Base-by-base conservation (phyloP, 2,797 vertebrate species). In the Falco biarmicus region DNA sequence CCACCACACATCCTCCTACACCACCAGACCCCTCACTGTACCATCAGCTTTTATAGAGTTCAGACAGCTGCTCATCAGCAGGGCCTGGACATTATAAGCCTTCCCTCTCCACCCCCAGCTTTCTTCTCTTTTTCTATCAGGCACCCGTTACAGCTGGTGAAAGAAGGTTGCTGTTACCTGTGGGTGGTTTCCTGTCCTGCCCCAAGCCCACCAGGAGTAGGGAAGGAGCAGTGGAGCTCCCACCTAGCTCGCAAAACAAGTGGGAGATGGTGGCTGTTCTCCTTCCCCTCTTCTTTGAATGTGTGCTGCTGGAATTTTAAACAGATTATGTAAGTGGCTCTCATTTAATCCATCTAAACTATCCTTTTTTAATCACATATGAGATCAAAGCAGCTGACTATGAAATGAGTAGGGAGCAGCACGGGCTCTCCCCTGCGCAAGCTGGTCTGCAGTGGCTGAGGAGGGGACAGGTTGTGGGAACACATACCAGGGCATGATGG, bases 261-360 rank as follows among this genome's bases (percentile, higher is more conserved):
- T 21, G 5, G 74, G 84, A 86, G 48, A 5, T 29, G 5, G 53
- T 89, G 92, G 37, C 66, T 79, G 74, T 22, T 91, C 84, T 81
- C 31, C 56, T 32, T 26, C 66, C 69, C 45, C 83, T 61, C 81
- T 53, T 25, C 88, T 45, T 87, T 39, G 77, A 90, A 9, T 59
- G 13, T 26, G 74, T 74, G 86, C 71, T 80, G 11, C 76, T 65
- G 88, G 96, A 96, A 97, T 97, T 96, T 96, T 91, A 95, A 97
- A 88, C 75, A 92, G 94, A 94, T 97, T 97, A 96, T 96, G 75
- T 96, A 97, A 97, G 95, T 74, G 91, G 80, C 73, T 95, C 87
- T 93, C 83, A 15, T 92, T 95, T 95, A 97, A 97, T 96, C 93
- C 94, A 87, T 94, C 34, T 78, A 94, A 96, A 91, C 94, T 88